Conservation (phyloP, 2,888 invertebrate genomes). For the Nemapogon koenigi region DNA sequence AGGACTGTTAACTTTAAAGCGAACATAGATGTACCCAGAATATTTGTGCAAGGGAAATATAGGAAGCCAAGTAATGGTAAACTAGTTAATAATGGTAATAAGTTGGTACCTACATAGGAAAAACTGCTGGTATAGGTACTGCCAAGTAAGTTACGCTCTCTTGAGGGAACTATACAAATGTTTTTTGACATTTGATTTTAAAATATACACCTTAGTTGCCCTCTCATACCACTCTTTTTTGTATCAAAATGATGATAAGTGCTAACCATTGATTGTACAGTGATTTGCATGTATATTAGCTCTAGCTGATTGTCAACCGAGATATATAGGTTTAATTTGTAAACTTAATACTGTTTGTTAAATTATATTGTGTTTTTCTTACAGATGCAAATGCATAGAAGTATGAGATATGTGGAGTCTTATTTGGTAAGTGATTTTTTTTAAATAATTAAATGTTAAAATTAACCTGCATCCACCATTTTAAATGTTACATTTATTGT, state of each 20-base stretch:
- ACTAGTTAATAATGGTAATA: too few species aligned
- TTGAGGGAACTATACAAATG: not conserved
- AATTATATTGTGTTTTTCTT: too few species aligned
- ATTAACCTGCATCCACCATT: too few species aligned
- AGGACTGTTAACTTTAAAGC: conserved; percentile 93
- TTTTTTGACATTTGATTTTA: not conserved
- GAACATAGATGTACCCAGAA: conserved; percentile 86
- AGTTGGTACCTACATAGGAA: not conserved
- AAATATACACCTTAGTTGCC: not conserved
- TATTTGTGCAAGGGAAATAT: conserved; percentile 93
- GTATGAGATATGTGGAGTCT: too few species aligned
- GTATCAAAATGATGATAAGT: conserved; percentile 43
- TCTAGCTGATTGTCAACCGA: conserved; percentile 39
- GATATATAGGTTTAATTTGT: not conserved
- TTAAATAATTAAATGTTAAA: too few species aligned
- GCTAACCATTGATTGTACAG: conserved; percentile 52
- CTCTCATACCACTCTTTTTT: not conserved
- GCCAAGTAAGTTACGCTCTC: not conserved
- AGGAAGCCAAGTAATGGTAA: conserved; percentile 40
- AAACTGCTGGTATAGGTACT: not conserved
- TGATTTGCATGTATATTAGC: conserved; percentile 65
- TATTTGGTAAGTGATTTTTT: too few species aligned
- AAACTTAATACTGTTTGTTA: too few species aligned
- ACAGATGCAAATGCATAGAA: too few species aligned
- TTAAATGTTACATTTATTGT: too few species aligned